A percentile compares a stretch with the other conserved stretches of the same genome.
These are phyloP conservation scores for Arge pagana DNA, from an alignment of 2,888 invertebrate species.

Conservation along the genomic window DNA sequence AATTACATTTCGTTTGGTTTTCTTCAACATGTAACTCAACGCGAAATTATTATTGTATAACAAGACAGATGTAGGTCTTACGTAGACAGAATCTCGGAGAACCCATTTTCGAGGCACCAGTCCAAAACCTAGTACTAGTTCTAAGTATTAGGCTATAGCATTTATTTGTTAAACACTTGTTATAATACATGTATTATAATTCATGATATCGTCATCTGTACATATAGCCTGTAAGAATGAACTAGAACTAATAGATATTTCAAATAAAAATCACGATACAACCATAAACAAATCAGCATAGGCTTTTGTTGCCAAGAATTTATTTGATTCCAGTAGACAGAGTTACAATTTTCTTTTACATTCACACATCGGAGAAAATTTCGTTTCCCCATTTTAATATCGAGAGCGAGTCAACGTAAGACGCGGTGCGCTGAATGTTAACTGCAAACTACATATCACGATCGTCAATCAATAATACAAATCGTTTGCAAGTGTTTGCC, in stretches of 20 bases:
- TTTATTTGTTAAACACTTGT: slow-evolving; percentile 54
- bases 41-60: slow-evolving; percentile 6
- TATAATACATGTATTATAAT: slow-evolving; percentile 56
- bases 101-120: slow-evolving; percentile 44
- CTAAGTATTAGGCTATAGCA: slow-evolving; percentile 50
- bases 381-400: no score
- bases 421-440: no score
- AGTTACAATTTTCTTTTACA: background rate
- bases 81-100: slow-evolving; percentile 24
- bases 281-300: slow-evolving; percentile 33
- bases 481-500: no score
- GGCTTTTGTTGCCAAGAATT: no score
- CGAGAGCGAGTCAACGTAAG: no score
- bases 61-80: slow-evolving; percentile 13
- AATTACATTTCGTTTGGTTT: slow-evolving; percentile 15
- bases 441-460: no score
- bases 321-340: background rate
- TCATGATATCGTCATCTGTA: slow-evolving; percentile 55
- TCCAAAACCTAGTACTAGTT: slow-evolving; percentile 47
- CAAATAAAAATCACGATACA: slow-evolving; percentile 56
- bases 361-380: no score
- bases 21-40: background rate
- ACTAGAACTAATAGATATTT: slow-evolving; percentile 54
- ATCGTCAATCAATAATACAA: no score
- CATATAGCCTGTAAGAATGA: slow-evolving; percentile 51